Percentiles rank a stretch among this genome's conserved stretches.
Conservation (phyloP, 2,888 invertebrate species). For the Cantharis rustica region DNA sequence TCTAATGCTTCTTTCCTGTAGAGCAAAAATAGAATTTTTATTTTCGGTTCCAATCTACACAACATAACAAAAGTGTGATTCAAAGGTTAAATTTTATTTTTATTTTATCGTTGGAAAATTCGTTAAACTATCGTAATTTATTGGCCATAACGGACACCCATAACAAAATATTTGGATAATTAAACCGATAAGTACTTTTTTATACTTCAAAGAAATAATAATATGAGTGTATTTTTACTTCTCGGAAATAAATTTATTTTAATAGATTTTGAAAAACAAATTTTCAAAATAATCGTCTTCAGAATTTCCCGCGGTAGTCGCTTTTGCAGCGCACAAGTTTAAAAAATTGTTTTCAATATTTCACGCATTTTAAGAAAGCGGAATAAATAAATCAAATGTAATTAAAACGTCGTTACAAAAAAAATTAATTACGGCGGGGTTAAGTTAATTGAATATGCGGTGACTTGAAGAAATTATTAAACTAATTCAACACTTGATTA, state of each 20-base stretch:
- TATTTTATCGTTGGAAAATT: not conserved
- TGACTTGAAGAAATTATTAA: not conserved
- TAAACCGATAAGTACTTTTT: not conserved
- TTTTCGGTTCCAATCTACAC: too few relatives aligned
- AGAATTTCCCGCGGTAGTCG: too few relatives aligned
- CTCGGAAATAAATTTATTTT: too few relatives aligned
- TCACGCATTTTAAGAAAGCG: not conserved
- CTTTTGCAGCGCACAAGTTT: not conserved
- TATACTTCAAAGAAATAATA: not conserved
- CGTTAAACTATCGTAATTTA: not conserved
- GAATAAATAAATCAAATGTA: constrained; percentile 4
- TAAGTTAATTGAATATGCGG: not conserved
- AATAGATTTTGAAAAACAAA: not conserved
- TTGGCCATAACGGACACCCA: not conserved
- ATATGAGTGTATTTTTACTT: not conserved
- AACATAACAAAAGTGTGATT: not conserved
- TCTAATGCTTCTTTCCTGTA: too few relatives aligned
- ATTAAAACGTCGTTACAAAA: constrained; percentile 9
- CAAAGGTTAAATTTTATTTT: not conserved
- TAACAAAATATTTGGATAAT: not conserved
- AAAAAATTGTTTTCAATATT: not conserved
- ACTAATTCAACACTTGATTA: not conserved
- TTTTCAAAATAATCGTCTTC: too few relatives aligned
- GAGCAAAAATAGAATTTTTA: too few relatives aligned
- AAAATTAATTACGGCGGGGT: constrained; percentile 3